These are phyloP conservation scores for Tor tambroides DNA, from an alignment of 2,113 vertebrate species.

Conservation along the genomic window DNA sequence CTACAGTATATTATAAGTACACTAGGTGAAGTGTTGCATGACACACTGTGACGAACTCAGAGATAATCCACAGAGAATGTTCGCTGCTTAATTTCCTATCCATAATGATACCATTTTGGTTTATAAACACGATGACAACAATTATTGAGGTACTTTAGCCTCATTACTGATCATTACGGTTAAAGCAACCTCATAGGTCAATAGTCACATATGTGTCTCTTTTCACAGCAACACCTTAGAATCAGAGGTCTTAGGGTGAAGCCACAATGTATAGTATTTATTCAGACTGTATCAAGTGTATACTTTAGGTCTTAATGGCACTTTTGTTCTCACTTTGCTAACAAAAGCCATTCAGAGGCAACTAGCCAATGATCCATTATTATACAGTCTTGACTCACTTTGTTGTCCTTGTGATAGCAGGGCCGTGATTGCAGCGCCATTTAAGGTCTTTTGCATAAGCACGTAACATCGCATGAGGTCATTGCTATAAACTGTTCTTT, in stretches of 20 bases:
- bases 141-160: background rate
- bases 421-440: background rate
- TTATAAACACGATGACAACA: background rate
- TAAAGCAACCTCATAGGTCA: constrained; percentile 15
- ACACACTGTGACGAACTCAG: background rate
- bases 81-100: background rate
- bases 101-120: background rate
- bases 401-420: constrained; percentile 22
- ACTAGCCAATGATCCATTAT: background rate
- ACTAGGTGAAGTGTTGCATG: background rate
- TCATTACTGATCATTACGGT: background rate
- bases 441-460: background rate
- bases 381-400: background rate
- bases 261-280: background rate
- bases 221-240: constrained; percentile 28
- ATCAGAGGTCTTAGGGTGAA: background rate
- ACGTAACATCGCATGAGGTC: background rate
- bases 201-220: constrained; percentile 15
- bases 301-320: background rate
- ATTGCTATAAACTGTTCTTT: background rate
- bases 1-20: background rate
- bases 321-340: background rate
- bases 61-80: background rate
- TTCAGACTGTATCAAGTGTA: background rate
- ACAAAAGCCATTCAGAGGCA: constrained; percentile 7